Percentiles rank a stretch among this genome's conserved stretches.
These are phyloP conservation scores for Phoxinus phoxinus DNA, from an alignment of 2,113 vertebrate species.

Conservation along the genomic window DNA sequence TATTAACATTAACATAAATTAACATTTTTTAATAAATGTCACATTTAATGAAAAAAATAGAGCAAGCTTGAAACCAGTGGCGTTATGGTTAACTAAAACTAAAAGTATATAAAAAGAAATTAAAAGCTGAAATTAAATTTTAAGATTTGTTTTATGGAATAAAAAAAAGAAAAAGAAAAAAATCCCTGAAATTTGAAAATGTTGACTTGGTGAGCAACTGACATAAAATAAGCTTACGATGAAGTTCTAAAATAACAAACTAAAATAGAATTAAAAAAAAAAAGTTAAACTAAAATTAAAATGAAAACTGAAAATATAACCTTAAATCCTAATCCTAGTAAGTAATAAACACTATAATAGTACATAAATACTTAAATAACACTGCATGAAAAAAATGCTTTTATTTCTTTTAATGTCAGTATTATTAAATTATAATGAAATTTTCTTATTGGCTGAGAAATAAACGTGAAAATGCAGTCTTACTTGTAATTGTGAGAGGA, in stretches of 20 bases:
- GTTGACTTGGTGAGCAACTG: background rate
- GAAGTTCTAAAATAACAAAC: no score
- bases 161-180: background rate
- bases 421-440: background rate
- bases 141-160: background rate
- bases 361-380: background rate
- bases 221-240: no score
- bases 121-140: background rate
- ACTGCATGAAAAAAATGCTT: background rate
- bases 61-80: background rate
- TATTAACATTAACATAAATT: no score
- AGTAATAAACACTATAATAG: background rate
- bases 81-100: background rate
- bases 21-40: no score
- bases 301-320: background rate
- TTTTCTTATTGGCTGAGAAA: background rate
- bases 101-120: background rate
- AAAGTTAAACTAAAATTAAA: no score
- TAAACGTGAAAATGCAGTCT: conserved; percentile 31
- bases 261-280: no score
- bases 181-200: background rate
- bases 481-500: conserved; percentile 65
- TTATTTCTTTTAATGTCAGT: background rate
- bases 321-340: background rate
- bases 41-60: no score